These are phyloP conservation scores for Episyrphus balteatus DNA, from an alignment of 1,140 invertebrate genomes.

Conservation along the genomic window DNA sequence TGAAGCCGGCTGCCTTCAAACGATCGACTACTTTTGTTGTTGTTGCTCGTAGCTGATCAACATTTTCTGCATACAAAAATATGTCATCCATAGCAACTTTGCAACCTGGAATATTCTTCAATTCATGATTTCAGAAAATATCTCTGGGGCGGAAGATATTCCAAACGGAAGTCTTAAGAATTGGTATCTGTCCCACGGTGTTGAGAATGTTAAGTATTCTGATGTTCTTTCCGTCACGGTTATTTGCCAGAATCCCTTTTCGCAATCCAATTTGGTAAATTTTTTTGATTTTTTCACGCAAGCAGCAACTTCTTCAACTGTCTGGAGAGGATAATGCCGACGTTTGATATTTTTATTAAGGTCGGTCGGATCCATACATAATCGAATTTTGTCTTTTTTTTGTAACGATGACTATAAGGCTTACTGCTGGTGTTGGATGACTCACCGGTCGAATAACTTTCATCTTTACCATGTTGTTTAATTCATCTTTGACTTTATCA, in stretches of 20 bases:
- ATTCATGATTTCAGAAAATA: conserved; percentile 15
- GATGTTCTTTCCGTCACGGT: not conserved
- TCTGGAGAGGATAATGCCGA: conserved; percentile 19
- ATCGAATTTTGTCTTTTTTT: conserved; percentile 21
- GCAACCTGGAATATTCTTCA: conserved; percentile 10
- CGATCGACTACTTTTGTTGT: conserved; percentile 14
- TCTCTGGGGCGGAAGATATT: conserved; percentile 17
- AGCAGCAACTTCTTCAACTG: conserved; percentile 17
- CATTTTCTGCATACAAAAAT: conserved; percentile 13
- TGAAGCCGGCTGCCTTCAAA: conserved; percentile 15
- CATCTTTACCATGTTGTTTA: conserved; percentile 19
- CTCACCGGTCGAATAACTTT: conserved; percentile 16
- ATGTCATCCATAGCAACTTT: conserved; percentile 24
- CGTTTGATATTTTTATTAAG: conserved; percentile 32
- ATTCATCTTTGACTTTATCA: conserved; percentile 21
- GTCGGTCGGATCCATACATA: conserved; percentile 34
- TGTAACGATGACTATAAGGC: conserved; percentile 20
- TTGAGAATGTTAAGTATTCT: conserved; percentile 17
- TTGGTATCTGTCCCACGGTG: conserved; percentile 26
- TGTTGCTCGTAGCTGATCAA: not conserved
- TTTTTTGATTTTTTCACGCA: not conserved
- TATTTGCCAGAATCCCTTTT: conserved; percentile 3
- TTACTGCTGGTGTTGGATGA: conserved; percentile 31
- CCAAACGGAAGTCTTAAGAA: conserved; percentile 26
- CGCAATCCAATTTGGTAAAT: conserved; percentile 29